Evolutionary conservation across 2,113 vertebrate genomes (phyloP), one percentile per base, ranked within the genome.

Genomic region (Corapipo altera): DNA sequence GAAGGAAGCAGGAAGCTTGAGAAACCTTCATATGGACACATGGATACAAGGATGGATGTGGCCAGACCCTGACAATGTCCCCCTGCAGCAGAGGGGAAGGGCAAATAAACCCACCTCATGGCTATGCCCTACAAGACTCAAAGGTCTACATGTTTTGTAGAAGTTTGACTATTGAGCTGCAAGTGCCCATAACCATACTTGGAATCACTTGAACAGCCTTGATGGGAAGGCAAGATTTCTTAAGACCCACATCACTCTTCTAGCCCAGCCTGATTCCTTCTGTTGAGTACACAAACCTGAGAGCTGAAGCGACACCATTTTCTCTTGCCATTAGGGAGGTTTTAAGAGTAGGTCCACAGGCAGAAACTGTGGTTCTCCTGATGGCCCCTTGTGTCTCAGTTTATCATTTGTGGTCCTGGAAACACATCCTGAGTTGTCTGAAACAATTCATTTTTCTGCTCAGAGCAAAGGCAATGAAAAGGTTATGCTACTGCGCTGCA

Each of bases 391-490:
- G 26, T 65, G 83, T 87, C 88, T 93, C 76, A 77, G 80, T 93
- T 96, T 91, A 92, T 92, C 89, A 48, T 35, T 49, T 69, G 73
- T 65, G 85, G 61, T 52, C 65, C 76, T 87, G 52, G 70, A 92
- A 96, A 89, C 70, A 35, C 11, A 48, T 64, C 61, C 84, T 35
- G 54, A 58, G 74, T 73, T 95, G 88, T 95, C 94, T 93, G 61
- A 94, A 95, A 71, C 85, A 92, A 91, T 92, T 66, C 22, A 46
- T 84, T 86, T 86, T 73, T 84, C 74, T 92, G 72, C 49, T 95
- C 37, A 73, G 88, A 93, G 70, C 86, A 86, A 91, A 92, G 80
- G 76, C 61, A 65, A 65, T 90, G 84, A 89, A 93, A 96, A 93
- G 96, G 88, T 95, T 96, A 95, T 89, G 88, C 90, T 91, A 89